phyloP scores from a whole-genome alignment of 2,888 invertebrate species.

The Silvanus unidentatus region DNA sequence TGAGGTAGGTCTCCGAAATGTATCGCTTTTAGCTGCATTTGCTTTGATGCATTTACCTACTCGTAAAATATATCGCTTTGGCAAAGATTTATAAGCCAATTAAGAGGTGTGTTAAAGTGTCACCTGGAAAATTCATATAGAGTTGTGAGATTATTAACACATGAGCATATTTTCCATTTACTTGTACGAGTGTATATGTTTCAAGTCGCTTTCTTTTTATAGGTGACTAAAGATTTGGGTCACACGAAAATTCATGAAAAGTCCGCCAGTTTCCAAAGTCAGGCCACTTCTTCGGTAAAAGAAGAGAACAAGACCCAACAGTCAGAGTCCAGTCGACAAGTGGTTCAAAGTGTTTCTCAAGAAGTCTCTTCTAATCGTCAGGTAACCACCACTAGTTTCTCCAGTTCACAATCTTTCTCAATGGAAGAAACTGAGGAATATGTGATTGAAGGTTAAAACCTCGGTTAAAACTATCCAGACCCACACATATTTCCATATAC shows the following conservation, averaged over 20 bases:
- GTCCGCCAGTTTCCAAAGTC: slow-evolving; percentile 40
- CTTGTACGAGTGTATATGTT: background rate
- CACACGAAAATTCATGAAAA: slow-evolving; percentile 41
- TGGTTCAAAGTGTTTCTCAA: slow-evolving; percentile 33
- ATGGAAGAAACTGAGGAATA: slow-evolving; percentile 45
- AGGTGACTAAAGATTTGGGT: slow-evolving; percentile 42
- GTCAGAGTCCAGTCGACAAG: slow-evolving; percentile 36
- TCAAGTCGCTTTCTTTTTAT: slow-evolving; percentile 17
- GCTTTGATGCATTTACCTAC: background rate
- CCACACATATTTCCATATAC: background rate
- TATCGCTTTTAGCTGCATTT: background rate
- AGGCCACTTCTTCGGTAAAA: slow-evolving; percentile 38
- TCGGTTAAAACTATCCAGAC: too few relatives aligned
- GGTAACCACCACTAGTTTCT: slow-evolving; percentile 39
- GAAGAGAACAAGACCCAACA: slow-evolving; percentile 39
- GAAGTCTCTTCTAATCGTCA: slow-evolving; percentile 37
- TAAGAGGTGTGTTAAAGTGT: slow-evolving; percentile 35
- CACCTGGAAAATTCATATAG: slow-evolving; percentile 16
- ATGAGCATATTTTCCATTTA: slow-evolving; percentile 2
- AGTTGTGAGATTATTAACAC: background rate
- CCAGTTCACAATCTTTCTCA: slow-evolving; percentile 42
- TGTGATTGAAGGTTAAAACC: slow-evolving; percentile 36
- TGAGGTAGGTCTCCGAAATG: slow-evolving; percentile 30
- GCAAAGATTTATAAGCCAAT: slow-evolving; percentile 33
- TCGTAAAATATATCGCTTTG: slow-evolving; percentile 29